Evolutionary conservation across 2,888 invertebrate genomes (phyloP).

Genomic region (Sesia apiformis): DNA sequence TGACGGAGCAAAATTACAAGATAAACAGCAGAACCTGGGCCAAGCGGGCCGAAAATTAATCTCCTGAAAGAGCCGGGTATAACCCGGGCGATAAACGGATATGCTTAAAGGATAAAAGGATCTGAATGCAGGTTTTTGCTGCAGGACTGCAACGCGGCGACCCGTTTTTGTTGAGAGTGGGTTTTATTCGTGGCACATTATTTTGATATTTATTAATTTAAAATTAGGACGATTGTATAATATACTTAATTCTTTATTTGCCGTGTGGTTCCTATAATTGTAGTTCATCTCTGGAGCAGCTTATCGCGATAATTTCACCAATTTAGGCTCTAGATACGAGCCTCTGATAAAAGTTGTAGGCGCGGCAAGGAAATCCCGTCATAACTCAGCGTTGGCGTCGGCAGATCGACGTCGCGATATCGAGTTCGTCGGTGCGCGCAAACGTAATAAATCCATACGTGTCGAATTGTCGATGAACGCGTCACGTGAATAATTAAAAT

Average conservation of each 20-base stretch:
- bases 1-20: slow-evolving; percentile 5
- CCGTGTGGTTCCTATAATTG: no score
- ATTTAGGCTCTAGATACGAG: slow-evolving; percentile 28
- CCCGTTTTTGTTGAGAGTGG: no score
- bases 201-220: no score
- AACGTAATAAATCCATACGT: background rate
- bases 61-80: slow-evolving; percentile 32
- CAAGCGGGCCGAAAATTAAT: slow-evolving; percentile 43
- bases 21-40: slow-evolving; percentile 8
- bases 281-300: slow-evolving; percentile 3
- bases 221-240: no score
- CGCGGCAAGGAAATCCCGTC: slow-evolving; percentile 29
- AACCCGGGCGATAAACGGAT: slow-evolving; percentile 41
- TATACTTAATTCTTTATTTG: no score
- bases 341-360: slow-evolving; percentile 19
- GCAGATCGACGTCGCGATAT: slow-evolving; percentile 28
- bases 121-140: background rate
- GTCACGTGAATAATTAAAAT: background rate
- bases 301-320: slow-evolving; percentile 32
- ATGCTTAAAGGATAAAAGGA: slow-evolving; percentile 10
- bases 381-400: slow-evolving; percentile 32
- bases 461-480: background rate
- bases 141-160: no score
- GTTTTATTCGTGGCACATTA: no score
- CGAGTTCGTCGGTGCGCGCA: slow-evolving; percentile 5